Evolutionary conservation across 2,113 vertebrate genomes (phyloP).

Genomic region (Pipa parva): DNA sequence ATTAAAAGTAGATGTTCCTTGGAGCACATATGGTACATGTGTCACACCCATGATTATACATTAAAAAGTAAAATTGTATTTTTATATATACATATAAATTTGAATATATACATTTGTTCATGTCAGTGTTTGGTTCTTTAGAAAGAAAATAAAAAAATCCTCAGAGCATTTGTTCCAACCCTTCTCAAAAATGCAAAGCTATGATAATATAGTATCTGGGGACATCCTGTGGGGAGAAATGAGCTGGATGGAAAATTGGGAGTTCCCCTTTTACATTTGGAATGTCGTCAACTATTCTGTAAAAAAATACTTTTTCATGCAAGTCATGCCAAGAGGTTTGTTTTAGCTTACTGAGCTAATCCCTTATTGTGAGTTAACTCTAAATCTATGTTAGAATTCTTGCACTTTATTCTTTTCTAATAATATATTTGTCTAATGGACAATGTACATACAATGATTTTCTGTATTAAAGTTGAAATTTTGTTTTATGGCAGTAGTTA

Average conservation of each 20-base stretch:
- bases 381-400: not conserved
- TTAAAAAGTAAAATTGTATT: too few relatives aligned
- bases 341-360: slow-evolving; percentile 14
- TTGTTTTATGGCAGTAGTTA: too few relatives aligned
- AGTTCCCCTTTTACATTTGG: slow-evolving; percentile 34
- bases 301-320: slow-evolving; percentile 12
- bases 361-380: slow-evolving; percentile 10
- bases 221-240: slow-evolving; percentile 20
- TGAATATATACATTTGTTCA: too few relatives aligned
- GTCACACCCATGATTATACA: too few relatives aligned
- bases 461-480: too few relatives aligned
- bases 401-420: too few relatives aligned
- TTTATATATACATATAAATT: too few relatives aligned
- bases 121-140: too few relatives aligned
- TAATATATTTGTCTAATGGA: too few relatives aligned
- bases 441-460: too few relatives aligned
- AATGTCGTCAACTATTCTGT: slow-evolving; percentile 18
- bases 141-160: not conserved
- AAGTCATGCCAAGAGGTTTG: slow-evolving; percentile 31
- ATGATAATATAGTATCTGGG: slow-evolving; percentile 24
- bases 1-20: too few relatives aligned
- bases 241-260: slow-evolving; percentile 32
- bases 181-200: slow-evolving; percentile 15
- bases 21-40: too few relatives aligned
- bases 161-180: slow-evolving; percentile 11